Conservation (phyloP, 1,140 invertebrate species). For the Rhagoletis pomonella region DNA sequence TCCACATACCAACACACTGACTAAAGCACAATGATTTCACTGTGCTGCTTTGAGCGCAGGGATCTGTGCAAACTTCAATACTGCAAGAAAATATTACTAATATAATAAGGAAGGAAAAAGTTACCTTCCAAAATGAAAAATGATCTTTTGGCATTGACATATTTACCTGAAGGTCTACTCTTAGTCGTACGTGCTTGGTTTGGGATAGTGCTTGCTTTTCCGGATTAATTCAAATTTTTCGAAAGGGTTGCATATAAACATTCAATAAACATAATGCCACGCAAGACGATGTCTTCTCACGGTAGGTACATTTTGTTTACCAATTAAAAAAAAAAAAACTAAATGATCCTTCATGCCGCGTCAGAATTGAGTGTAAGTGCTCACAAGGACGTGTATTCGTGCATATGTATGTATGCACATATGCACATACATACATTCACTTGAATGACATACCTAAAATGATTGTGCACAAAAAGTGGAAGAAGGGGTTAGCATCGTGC, state of each 20-base stretch:
- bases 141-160: conserved; percentile 51
- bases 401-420: not conserved
- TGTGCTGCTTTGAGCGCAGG: not conserved
- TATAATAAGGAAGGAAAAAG: not conserved
- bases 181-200: conserved; percentile 19
- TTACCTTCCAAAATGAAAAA: conserved; percentile 18
- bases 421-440: not conserved
- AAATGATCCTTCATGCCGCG: conserved; percentile 34
- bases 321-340: conserved; percentile 37
- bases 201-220: conserved; percentile 24
- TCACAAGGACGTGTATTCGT: not conserved
- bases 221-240: conserved; percentile 43
- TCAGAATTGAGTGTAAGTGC: not conserved
- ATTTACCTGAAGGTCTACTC: conserved; percentile 26
- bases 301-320: conserved; percentile 45
- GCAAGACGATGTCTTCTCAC: conserved; percentile 50
- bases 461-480: conserved; percentile 40
- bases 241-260: conserved; percentile 39
- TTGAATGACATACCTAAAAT: not conserved
- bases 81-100: conserved; percentile 42
- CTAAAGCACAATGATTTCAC: conserved; percentile 26
- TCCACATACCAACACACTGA: not conserved
- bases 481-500: conserved; percentile 37
- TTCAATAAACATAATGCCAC: conserved; percentile 46
- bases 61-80: not conserved